Percentiles rank a stretch among this genome's conserved stretches.
phyloP scores from a whole-genome alignment of 2,888 invertebrate genomes.

The Oxycera nigricornis region DNA sequence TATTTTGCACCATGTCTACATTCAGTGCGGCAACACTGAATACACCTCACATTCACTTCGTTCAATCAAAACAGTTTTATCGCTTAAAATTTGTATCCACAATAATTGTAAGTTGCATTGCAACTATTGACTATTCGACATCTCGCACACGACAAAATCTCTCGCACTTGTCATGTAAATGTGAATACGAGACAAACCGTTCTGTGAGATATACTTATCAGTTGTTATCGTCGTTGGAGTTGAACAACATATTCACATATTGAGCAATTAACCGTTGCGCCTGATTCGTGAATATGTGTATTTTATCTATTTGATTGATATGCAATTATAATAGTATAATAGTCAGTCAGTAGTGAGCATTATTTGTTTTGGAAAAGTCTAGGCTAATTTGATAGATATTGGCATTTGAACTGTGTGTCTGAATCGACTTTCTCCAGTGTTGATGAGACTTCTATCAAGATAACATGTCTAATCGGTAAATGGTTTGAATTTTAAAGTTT shows the following conservation, averaged over 20 bases:
- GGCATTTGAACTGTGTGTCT: neutral
- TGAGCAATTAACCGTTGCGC: conserved; percentile 42
- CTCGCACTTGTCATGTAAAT: neutral
- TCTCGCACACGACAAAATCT: neutral
- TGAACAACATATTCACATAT: conserved; percentile 34
- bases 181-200: conserved; percentile 1
- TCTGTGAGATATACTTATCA: conserved; percentile 13
- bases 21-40: neutral
- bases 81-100: neutral
- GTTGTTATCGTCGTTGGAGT: conserved; percentile 1
- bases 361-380: conserved; percentile 5
- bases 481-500: neutral
- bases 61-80: neutral
- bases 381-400: conserved; percentile 10
- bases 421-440: neutral
- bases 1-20: too few species aligned
- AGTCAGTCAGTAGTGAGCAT: conserved; percentile 20
- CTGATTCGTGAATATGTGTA: conserved; percentile 26
- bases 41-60: neutral
- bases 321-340: conserved; percentile 41
- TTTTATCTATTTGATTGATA: conserved; percentile 44
- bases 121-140: neutral
- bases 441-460: neutral
- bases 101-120: neutral
- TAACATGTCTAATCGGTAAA: conserved; percentile 35